Evolutionary conservation across 2,113 vertebrate species (phyloP).

Genomic region (Balaeniceps rex): DNA sequence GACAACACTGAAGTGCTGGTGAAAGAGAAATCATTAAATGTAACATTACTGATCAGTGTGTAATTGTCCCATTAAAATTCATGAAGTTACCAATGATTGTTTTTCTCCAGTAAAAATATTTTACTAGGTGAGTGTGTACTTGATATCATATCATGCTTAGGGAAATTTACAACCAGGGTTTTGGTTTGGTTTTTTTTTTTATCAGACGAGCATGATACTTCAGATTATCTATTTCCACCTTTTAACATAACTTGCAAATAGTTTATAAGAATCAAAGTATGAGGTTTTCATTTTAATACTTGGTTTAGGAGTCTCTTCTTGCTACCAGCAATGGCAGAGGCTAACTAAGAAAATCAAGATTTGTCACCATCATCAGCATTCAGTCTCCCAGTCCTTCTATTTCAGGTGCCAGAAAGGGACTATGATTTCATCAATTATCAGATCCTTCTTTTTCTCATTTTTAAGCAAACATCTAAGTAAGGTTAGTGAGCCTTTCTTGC

Average conservation of each 20-base stretch:
- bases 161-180: background rate
- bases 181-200: background rate
- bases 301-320: background rate
- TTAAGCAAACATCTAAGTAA: background rate
- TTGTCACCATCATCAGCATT: background rate
- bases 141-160: background rate
- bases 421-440: background rate
- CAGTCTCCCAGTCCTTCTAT: background rate
- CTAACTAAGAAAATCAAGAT: background rate
- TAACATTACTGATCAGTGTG: constrained; percentile 14
- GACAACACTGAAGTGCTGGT: background rate
- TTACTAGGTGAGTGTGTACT: background rate
- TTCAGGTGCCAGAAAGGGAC: background rate
- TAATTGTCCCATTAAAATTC: constrained; percentile 46
- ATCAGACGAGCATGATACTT: background rate
- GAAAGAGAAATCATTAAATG: constrained; percentile 31
- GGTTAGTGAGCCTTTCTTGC: background rate
- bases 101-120: constrained; percentile 40
- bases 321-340: background rate
- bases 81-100: constrained; percentile 1
- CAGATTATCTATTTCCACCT: background rate
- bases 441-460: background rate
- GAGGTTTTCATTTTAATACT: background rate
- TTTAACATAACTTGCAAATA: background rate
- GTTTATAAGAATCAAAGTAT: background rate